phyloP scores from a whole-genome alignment of 2,888 invertebrate genomes.

The Eilema depressum region DNA sequence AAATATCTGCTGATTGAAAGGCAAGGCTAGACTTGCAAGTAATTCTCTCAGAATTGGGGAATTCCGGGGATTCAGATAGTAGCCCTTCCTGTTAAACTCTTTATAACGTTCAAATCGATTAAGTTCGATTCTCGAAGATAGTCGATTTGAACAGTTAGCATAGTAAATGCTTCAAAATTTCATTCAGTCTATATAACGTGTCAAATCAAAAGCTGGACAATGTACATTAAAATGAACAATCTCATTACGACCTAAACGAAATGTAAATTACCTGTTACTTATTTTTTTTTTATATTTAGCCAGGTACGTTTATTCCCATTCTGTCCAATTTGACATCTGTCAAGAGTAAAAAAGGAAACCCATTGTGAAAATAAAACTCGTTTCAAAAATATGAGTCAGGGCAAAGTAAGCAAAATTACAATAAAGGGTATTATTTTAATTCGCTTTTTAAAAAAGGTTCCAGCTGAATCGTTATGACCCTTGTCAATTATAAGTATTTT shows the following conservation, averaged over 20 bases:
- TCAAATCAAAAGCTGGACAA: too few relatives aligned
- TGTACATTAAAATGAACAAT: background rate
- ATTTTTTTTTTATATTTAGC: background rate
- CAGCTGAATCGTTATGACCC: background rate
- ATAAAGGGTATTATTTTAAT: background rate
- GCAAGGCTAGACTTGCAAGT: too few relatives aligned
- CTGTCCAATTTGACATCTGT: background rate
- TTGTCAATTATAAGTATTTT: background rate
- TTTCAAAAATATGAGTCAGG: background rate
- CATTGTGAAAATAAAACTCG: background rate
- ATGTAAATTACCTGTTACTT: background rate
- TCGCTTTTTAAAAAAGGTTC: background rate
- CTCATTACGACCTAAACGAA: background rate
- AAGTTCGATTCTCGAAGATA: too few relatives aligned
- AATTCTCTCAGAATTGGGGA: too few relatives aligned
- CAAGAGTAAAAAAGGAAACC: background rate
- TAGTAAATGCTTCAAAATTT: too few relatives aligned
- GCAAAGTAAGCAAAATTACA: background rate
- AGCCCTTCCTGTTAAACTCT: too few relatives aligned
- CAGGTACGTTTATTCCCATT: background rate
- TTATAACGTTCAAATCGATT: too few relatives aligned
- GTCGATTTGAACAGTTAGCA: too few relatives aligned
- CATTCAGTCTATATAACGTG: too few relatives aligned
- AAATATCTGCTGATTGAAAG: too few relatives aligned
- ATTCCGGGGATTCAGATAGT: too few relatives aligned